Percentiles rank a stretch among this genome's conserved stretches.
Conservation (phyloP, 2,797 vertebrate genomes). For the Rhodeus uyekii region DNA sequence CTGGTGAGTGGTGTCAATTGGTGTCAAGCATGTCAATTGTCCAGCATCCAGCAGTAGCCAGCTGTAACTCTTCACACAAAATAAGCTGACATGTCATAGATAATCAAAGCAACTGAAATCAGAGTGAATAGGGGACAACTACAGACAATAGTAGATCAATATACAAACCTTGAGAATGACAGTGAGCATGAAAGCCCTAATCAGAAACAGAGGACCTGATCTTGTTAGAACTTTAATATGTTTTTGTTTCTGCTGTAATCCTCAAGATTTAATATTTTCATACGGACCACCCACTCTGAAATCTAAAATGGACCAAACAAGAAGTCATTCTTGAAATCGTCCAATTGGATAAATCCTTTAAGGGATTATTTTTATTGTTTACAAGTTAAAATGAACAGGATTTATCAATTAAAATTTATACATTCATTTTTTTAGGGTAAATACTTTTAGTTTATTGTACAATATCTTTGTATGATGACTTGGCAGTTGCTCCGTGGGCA, state of each 20-base stretch:
- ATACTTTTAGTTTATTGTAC: not conserved
- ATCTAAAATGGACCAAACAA: constrained; percentile 1
- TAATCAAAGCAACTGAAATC: not conserved
- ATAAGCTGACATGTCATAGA: constrained; percentile 4
- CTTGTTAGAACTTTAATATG: not conserved
- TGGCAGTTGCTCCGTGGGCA: no score
- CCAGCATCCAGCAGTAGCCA: not conserved
- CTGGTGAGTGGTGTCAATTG: constrained; percentile 87
- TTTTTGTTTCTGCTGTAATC: not conserved
- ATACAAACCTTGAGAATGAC: not conserved
- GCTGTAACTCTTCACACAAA: not conserved
- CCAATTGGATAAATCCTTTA: not conserved
- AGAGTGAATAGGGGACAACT: not conserved
- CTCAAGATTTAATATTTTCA: not conserved
- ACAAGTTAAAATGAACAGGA: not conserved
- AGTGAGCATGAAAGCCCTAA: not conserved
- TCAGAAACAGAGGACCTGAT: not conserved
- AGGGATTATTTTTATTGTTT: not conserved
- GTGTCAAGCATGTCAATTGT: not conserved
- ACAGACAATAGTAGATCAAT: not conserved
- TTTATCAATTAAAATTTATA: not conserved
- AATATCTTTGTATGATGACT: not conserved
- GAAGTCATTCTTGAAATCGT: not conserved
- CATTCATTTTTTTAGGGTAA: not conserved
- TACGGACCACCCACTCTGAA: not conserved